phyloP scores from a whole-genome alignment of 2,797 vertebrate genomes.

The Pteropus rufus region DNA sequence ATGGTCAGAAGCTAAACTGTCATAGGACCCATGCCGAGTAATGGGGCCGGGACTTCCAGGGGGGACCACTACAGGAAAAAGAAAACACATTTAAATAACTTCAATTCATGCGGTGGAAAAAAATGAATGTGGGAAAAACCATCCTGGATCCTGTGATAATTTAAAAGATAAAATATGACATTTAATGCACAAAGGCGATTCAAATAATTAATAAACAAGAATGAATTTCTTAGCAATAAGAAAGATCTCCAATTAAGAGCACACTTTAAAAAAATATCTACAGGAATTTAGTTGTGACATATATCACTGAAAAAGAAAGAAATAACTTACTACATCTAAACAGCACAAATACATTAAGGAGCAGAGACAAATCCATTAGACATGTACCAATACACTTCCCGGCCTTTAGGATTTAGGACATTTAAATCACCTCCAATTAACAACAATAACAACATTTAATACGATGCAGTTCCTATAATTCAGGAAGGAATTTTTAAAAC shows the following conservation, averaged over 20 bases:
- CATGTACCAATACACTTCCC: neutral
- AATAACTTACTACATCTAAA: neutral
- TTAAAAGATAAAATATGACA: neutral
- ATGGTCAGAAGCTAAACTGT: constrained; percentile 95
- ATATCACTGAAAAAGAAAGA: neutral
- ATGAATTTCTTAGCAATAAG: neutral
- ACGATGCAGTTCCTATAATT: constrained; percentile 35
- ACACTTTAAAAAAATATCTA: neutral
- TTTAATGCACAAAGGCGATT: neutral
- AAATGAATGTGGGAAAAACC: neutral
- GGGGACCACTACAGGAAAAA: constrained; percentile 86
- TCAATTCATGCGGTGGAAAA: neutral
- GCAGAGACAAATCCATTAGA: neutral
- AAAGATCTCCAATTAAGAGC: neutral
- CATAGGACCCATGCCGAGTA: constrained; percentile 93
- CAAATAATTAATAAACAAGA: neutral
- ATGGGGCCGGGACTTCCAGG: constrained; percentile 94
- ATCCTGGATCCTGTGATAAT: neutral
- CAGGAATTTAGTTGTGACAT: neutral
- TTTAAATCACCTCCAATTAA: neutral
- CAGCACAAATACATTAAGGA: neutral
- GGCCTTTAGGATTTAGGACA: neutral
- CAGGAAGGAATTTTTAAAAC: neutral
- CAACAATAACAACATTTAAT: neutral
- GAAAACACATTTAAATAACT: constrained; percentile 7